Conservation (phyloP, 2,113 vertebrate genomes). For the Taxidea taxus region DNA sequence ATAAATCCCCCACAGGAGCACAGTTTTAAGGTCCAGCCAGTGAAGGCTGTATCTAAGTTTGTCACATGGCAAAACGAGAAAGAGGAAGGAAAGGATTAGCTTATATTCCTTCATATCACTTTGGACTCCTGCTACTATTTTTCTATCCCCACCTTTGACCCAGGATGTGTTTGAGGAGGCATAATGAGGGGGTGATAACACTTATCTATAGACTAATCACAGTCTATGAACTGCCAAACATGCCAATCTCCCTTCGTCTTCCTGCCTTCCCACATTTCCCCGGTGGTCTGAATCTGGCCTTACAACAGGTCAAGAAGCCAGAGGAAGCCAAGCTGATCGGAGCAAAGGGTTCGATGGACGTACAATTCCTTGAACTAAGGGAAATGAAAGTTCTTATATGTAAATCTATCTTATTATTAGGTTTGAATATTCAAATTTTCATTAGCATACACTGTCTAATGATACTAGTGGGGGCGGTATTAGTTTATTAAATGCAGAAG, state of each 20-base stretch:
- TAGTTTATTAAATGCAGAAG: neutral
- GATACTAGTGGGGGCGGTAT: neutral
- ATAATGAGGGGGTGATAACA: neutral
- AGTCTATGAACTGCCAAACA: neutral
- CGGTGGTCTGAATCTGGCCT: neutral
- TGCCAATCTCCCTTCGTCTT: neutral
- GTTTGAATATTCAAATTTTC: neutral
- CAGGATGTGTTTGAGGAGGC: neutral
- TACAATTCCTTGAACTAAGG: neutral
- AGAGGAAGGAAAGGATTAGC: neutral
- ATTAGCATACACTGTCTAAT: neutral
- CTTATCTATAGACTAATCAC: neutral
- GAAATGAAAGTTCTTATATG: neutral
- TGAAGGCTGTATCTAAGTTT: neutral
- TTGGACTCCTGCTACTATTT: neutral
- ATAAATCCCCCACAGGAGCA: neutral
- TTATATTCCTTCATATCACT: neutral
- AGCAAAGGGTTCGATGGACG: neutral
- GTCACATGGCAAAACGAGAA: neutral
- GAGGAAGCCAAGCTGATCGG: neutral
- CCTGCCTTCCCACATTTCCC: neutral
- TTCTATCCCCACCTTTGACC: neutral
- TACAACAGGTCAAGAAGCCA: neutral
- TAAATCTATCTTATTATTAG: neutral
- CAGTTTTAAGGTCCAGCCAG: neutral